Evolutionary conservation across 2,888 invertebrate species (phyloP).

Genomic region (Lasioglossum oenotherae): DNA sequence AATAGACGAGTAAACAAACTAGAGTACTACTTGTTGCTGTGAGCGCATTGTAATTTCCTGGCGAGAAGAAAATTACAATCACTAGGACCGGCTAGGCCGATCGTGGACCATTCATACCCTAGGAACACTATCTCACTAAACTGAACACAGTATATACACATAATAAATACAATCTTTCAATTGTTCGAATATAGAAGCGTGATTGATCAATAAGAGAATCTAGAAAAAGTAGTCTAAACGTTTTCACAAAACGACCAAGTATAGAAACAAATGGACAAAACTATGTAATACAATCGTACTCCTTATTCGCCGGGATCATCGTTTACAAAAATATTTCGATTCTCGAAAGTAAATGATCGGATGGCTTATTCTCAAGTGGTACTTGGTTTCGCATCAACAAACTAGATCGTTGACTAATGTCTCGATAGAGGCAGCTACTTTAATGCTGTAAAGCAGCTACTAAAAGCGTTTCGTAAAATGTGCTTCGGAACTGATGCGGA

Average conservation of each 20-base stretch:
- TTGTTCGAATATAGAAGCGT: constrained; percentile 2
- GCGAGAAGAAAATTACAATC: constrained; percentile 61
- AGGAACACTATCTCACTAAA: constrained; percentile 37
- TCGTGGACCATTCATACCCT: constrained; percentile 37
- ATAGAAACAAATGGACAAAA: constrained; percentile 29
- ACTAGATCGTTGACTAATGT: constrained; percentile 44
- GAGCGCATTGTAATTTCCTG: constrained; percentile 57
- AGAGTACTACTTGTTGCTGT: constrained; percentile 58
- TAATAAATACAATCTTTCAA: constrained; percentile 17
- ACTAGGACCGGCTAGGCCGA: constrained; percentile 65
- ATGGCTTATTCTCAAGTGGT: not conserved
- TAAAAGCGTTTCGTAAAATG: constrained; percentile 47
- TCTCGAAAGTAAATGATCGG: constrained; percentile 18
- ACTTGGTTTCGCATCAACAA: constrained; percentile 38
- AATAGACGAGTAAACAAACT: constrained; percentile 63
- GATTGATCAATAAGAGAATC: constrained; percentile 20
- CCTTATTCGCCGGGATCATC: not conserved
- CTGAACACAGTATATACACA: constrained; percentile 28
- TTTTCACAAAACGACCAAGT: constrained; percentile 18
- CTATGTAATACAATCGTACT: constrained; percentile 25
- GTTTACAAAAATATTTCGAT: not conserved
- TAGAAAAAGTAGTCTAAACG: constrained; percentile 25
- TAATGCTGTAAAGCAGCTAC: constrained; percentile 56
- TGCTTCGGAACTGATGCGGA: constrained; percentile 45
- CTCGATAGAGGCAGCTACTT: constrained; percentile 51